Evolutionary conservation across 2,888 invertebrate species (phyloP).

Genomic region (Herminia tarsipennalis): DNA sequence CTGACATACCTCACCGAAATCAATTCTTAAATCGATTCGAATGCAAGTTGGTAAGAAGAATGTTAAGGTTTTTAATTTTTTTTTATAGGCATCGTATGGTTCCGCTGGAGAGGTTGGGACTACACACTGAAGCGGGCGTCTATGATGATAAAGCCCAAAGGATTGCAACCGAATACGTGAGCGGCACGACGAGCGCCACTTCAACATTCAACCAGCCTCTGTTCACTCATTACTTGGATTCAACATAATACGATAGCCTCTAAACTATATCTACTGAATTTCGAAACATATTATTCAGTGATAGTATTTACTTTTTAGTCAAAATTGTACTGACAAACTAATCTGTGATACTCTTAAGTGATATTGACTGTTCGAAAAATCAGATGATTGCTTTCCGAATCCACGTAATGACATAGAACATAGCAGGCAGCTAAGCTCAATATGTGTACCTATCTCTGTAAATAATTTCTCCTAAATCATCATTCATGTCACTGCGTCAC

Average conservation of each 20-base stretch:
- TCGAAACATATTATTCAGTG: slow-evolving; percentile 3
- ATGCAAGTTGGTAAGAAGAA: too few species aligned
- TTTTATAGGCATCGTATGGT: slow-evolving; percentile 94
- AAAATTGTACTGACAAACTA: slow-evolving; percentile 38
- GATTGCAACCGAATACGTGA: slow-evolving; percentile 83
- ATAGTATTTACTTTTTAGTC: slow-evolving; percentile 21
- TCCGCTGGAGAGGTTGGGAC: slow-evolving; percentile 98
- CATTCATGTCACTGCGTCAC: slow-evolving; percentile 48
- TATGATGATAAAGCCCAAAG: slow-evolving; percentile 96
- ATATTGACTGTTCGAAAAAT: slow-evolving; percentile 22
- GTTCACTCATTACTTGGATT: slow-evolving; percentile 78
- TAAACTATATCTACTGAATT: slow-evolving; percentile 8
- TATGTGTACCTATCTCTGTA: slow-evolving; percentile 67
- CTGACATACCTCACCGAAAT: too few species aligned
- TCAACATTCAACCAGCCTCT: slow-evolving; percentile 61
- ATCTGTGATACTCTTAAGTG: slow-evolving; percentile 45
- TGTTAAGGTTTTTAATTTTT: neutral
- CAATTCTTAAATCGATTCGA: too few species aligned
- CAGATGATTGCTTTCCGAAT: slow-evolving; percentile 49
- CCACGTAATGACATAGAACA: slow-evolving; percentile 71
- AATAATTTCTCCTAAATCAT: slow-evolving; percentile 62
- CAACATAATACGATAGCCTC: slow-evolving; percentile 25
- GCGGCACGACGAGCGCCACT: slow-evolving; percentile 19
- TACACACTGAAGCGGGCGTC: slow-evolving; percentile 95
- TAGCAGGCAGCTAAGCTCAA: slow-evolving; percentile 70